phyloP scores from a whole-genome alignment of 1,140 invertebrate species.

The Cydia fagiglandana region DNA sequence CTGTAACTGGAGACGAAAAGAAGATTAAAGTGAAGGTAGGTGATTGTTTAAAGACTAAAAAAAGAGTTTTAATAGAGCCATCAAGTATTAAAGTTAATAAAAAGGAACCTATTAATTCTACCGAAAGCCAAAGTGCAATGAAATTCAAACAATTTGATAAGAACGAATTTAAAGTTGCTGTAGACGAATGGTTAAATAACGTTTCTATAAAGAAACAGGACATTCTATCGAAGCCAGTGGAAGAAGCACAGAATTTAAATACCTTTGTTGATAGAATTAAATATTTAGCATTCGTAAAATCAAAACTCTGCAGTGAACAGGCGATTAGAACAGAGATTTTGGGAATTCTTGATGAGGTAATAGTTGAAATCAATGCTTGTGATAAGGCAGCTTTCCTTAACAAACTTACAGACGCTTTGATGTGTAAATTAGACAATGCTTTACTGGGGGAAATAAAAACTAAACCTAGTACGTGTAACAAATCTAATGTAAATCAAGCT shows the following conservation, averaged over 20 bases:
- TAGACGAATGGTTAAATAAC: slow-evolving; percentile 43
- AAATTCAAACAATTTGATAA: background rate
- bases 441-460: background rate
- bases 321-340: slow-evolving; percentile 42
- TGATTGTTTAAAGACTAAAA: background rate
- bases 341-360: slow-evolving; percentile 40
- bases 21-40: slow-evolving; percentile 5
- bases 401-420: slow-evolving; percentile 40
- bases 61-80: background rate
- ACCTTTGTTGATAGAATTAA: slow-evolving; percentile 33
- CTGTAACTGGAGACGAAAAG: background rate
- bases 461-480: background rate
- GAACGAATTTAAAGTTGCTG: slow-evolving; percentile 2
- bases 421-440: slow-evolving; percentile 40
- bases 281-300: slow-evolving; percentile 25
- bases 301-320: slow-evolving; percentile 32
- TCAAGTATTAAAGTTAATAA: background rate
- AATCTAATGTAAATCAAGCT: slow-evolving; percentile 28
- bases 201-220: slow-evolving; percentile 43
- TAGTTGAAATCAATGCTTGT: slow-evolving; percentile 36
- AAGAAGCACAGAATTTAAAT: slow-evolving; percentile 41
- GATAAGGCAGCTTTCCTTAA: slow-evolving; percentile 38
- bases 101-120: background rate
- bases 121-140: background rate
- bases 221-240: slow-evolving; percentile 34